Evolutionary conservation across 2,113 vertebrate species (phyloP), one percentile per base, ranked within the genome.

Genomic region (Pelecanus crispus): DNA sequence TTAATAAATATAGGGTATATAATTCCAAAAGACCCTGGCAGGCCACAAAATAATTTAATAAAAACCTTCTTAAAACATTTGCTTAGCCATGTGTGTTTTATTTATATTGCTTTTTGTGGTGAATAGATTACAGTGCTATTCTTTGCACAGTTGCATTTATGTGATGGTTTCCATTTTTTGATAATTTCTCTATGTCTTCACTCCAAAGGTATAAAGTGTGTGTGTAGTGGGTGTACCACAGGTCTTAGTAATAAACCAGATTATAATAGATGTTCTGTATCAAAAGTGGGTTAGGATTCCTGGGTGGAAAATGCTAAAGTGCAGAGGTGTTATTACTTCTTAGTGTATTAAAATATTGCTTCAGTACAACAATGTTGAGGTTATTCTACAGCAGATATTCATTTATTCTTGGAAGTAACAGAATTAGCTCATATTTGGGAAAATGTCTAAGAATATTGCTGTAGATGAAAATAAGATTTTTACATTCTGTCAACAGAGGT

Each of bases 41-140:
- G 58, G 44, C 73, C 86, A 32, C 67, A 34, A 40, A 59, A 29
- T 81, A 3, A 63, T 71, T 90, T 88, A 93, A 94, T 92, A 87
- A 92, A 96, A 95, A 65, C 84, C 78, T 77, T 44, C 83, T 93
- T 90, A 81, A 92, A 93, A 38, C 45, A 62, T 92, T 92, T 92
- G 55, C 63, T 80, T 88, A 77, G 62, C 53, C 38, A n/a, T 53
- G 45, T 77, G 78, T 88, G 79, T 47, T 92, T 94, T 94, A 86
- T 96, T 94, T 92, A 13, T 90, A 44, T n/a, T 3, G 5, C 81
- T 72, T 94, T 93, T 94, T 65, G 29, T 82, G 53, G 70, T 91
- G 92, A 91, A 44, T 59, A 77, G 58, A 58, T 89, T 79, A 38
- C 70, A 73, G 29, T 50, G 53, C 36, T 84, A 0, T 92, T 86